phyloP scores from a whole-genome alignment of 2,113 vertebrate genomes.

The Falco punctatus region DNA sequence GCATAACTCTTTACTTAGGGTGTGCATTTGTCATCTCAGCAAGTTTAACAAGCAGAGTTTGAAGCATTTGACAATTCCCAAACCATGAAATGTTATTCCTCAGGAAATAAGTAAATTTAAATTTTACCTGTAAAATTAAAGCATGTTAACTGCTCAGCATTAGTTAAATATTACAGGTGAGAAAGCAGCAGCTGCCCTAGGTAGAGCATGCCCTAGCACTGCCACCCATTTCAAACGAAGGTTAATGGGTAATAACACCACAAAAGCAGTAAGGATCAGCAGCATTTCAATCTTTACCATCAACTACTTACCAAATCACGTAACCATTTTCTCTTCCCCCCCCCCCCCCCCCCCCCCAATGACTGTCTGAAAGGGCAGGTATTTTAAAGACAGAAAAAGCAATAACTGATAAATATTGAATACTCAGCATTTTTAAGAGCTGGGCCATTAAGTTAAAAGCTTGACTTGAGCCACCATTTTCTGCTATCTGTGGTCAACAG shows the following conservation, averaged over 20 bases:
- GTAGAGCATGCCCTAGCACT: background rate
- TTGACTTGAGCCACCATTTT: background rate
- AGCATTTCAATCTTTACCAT: background rate
- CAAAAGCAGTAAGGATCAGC: background rate
- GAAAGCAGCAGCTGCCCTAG: background rate
- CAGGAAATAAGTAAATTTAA: background rate
- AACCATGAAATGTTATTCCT: background rate
- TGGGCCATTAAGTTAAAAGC: background rate
- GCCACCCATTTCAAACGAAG: background rate
- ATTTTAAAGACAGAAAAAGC: background rate
- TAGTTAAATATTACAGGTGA: background rate
- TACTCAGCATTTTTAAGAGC: background rate
- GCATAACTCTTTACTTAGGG: background rate
- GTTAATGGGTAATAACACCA: background rate
- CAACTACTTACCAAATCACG: background rate
- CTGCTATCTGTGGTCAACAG: accelerated
- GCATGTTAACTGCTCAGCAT: accelerated
- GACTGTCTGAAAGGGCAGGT: background rate
- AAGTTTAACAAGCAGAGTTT: background rate
- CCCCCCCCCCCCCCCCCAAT: background rate
- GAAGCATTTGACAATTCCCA: background rate
- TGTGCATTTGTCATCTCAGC: background rate
- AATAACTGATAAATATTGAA: background rate
- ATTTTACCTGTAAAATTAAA: background rate
- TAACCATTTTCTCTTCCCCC: accelerated